Evolutionary conservation across 2,888 invertebrate species (phyloP).

Genomic region (Cephus pulcher): DNA sequence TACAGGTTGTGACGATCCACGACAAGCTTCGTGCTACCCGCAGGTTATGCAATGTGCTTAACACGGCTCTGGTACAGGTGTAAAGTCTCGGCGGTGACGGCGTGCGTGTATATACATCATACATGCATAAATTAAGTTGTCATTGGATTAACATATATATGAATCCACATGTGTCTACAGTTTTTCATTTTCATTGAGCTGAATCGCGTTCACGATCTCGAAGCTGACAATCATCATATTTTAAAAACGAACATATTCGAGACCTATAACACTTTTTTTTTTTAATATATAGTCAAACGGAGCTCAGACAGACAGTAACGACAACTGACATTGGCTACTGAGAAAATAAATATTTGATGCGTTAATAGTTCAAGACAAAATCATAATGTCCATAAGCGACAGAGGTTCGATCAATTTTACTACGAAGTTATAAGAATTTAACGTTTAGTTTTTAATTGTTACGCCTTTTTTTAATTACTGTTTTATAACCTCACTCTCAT

Average conservation of each 20-base stretch:
- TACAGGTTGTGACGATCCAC: background rate
- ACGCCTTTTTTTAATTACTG: background rate
- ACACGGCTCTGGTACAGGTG: background rate
- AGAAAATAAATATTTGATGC: background rate
- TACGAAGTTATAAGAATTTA: background rate
- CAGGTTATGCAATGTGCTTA: background rate
- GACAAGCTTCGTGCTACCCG: background rate
- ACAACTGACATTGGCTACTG: background rate
- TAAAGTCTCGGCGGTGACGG: background rate
- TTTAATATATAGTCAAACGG: background rate
- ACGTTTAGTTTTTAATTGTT: background rate
- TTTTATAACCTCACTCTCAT: background rate
- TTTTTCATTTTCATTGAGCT: no score
- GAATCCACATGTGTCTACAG: no score
- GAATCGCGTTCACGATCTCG: no score
- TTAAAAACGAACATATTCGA: background rate
- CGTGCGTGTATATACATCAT: background rate
- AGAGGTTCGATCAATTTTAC: background rate
- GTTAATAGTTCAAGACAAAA: background rate
- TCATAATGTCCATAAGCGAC: background rate
- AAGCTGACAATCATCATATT: background rate
- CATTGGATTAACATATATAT: background rate
- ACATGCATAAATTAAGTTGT: background rate
- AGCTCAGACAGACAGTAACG: background rate
- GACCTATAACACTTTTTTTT: background rate